Conservation (phyloP, 2,888 invertebrate species). For the Drosophila neutralis region DNA sequence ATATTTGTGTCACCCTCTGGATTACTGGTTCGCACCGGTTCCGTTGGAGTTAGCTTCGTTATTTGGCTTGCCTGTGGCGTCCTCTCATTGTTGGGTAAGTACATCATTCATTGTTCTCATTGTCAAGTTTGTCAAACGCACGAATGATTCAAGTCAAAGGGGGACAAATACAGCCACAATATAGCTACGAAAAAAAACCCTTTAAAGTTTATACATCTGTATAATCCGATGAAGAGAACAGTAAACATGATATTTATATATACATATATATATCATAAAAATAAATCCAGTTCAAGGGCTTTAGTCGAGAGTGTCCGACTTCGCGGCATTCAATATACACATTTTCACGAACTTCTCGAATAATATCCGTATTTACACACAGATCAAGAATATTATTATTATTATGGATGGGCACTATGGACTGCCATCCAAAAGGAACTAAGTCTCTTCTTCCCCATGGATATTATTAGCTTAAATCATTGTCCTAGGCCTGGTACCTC, state of each 20-base stretch:
- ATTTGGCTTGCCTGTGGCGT: conserved; percentile 98
- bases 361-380: not conserved
- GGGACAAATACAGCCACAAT: not conserved
- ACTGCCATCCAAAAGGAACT: not conserved
- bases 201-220: not conserved
- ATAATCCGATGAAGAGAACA: not conserved
- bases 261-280: not conserved
- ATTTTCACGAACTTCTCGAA: not conserved
- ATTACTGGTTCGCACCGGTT: conserved; percentile 95
- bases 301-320: not conserved
- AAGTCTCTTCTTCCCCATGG: not conserved
- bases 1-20: conserved; percentile 99
- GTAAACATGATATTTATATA: not conserved
- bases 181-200: too few species aligned
- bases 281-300: not conserved
- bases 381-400: not conserved
- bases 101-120: not conserved
- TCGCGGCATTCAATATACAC: not conserved
- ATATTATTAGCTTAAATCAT: not conserved
- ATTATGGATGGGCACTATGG: not conserved
- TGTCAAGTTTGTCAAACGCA: not conserved
- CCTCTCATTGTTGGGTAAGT: conserved; percentile 94
- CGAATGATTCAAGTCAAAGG: not conserved
- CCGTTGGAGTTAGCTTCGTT: conserved; percentile 97
- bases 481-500: not conserved